phyloP scores from a whole-genome alignment of 2,888 invertebrate species.

The Acronicta psi region DNA sequence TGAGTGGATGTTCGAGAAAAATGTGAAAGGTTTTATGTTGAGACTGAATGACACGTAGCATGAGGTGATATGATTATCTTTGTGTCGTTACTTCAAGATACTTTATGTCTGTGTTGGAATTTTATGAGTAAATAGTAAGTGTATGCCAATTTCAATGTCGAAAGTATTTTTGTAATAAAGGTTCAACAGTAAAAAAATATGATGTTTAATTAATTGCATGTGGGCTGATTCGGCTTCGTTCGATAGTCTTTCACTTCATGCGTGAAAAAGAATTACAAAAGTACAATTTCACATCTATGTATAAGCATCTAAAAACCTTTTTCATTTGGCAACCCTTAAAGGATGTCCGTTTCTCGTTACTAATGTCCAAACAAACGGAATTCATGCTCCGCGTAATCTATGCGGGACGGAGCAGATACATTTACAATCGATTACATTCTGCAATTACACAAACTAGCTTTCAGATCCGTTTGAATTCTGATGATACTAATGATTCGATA shows the following conservation, averaged over 20 bases:
- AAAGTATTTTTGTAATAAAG: too few relatives aligned
- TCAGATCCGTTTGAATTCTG: conserved; percentile 14
- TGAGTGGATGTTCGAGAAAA: not conserved
- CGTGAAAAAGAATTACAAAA: too few relatives aligned
- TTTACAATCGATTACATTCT: conserved; percentile 60
- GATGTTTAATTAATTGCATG: too few relatives aligned
- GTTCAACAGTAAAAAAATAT: too few relatives aligned
- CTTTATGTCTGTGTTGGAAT: conserved; percentile 16
- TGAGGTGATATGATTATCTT: conserved; percentile 42
- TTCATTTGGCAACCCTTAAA: conserved; percentile 26
- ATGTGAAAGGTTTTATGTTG: conserved; percentile 34
- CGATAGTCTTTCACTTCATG: too few relatives aligned
- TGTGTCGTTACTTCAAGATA: conserved; percentile 26
- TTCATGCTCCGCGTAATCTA: conserved; percentile 48
- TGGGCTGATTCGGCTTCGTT: too few relatives aligned
- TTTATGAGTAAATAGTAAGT: not conserved
- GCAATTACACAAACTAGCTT: conserved; percentile 51
- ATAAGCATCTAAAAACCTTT: not conserved
- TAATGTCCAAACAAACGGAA: conserved; percentile 56
- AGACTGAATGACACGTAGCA: conserved; percentile 25
- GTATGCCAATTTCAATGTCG: too few relatives aligned
- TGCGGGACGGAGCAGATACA: conserved; percentile 53
- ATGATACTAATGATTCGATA: conserved; percentile 24
- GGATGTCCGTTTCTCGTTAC: conserved; percentile 25
- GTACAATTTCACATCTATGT: too few relatives aligned